These are phyloP conservation scores for Dipodomys ordii DNA, from an alignment of 2,113 vertebrate species.

Conservation along the genomic window DNA sequence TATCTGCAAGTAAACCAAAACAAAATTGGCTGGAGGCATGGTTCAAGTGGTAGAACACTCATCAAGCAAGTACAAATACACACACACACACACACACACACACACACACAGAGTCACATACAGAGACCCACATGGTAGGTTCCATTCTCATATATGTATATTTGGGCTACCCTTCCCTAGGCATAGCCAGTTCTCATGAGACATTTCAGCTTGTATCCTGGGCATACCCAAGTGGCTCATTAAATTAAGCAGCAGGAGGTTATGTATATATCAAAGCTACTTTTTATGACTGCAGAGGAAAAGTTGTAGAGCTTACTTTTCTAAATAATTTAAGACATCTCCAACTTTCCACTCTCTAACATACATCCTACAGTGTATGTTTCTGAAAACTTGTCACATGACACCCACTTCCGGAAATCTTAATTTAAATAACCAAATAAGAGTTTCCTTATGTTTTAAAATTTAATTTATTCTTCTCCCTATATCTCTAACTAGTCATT, in stretches of 20 bases:
- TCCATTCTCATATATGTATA: background rate
- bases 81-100: no score
- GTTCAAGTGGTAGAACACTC: no score
- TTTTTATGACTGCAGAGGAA: background rate
- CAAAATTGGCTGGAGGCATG: no score
- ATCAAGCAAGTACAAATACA: no score
- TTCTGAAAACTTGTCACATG: fast-evolving
- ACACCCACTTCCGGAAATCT: background rate
- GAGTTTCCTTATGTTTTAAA: background rate
- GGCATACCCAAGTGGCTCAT: background rate
- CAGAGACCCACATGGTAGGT: background rate
- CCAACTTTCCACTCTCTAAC: background rate
- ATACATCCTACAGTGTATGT: background rate
- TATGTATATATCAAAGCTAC: background rate
- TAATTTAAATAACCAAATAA: background rate
- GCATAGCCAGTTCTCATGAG: background rate
- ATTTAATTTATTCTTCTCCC: background rate
- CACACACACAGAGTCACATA: no score
- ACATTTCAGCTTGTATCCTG: background rate
- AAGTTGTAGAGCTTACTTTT: background rate
- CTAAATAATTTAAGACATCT: background rate
- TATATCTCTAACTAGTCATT: background rate
- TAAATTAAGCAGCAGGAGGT: no score
- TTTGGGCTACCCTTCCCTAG: fast-evolving
- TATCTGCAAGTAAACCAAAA: no score